Percentiles rank a stretch among this genome's conserved stretches.
Conservation (phyloP, 2,888 invertebrate genomes). For the Silvanus unidentatus region DNA sequence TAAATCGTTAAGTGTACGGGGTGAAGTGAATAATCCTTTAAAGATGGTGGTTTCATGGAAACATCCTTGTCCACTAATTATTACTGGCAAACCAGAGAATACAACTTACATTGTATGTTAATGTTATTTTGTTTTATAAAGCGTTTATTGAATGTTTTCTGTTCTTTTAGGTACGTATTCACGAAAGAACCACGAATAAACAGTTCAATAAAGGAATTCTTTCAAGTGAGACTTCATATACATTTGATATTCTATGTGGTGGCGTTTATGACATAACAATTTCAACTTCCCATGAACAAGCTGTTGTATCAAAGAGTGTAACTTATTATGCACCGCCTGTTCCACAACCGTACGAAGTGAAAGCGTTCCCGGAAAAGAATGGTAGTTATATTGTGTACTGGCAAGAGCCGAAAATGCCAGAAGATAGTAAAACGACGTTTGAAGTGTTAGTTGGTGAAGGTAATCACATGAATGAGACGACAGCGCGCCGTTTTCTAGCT, state of each 20-base stretch:
- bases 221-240: slow-evolving; percentile 29
- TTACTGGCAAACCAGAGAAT: background rate
- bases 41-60: slow-evolving; percentile 63
- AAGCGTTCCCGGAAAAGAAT: slow-evolving; percentile 54
- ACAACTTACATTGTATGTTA: slow-evolving; percentile 19
- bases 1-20: slow-evolving; percentile 54
- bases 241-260: slow-evolving; percentile 49
- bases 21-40: slow-evolving; percentile 38
- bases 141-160: no score
- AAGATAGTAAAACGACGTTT: slow-evolving; percentile 45
- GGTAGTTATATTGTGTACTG: slow-evolving; percentile 63
- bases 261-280: slow-evolving; percentile 52
- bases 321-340: slow-evolving; percentile 53
- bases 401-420: slow-evolving; percentile 50
- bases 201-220: background rate
- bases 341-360: slow-evolving; percentile 58
- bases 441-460: slow-evolving; percentile 61
- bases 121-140: slow-evolving; percentile 1
- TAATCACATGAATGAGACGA: slow-evolving; percentile 47
- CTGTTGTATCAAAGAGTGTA: slow-evolving; percentile 48
- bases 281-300: slow-evolving; percentile 45
- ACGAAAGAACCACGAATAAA: slow-evolving; percentile 46
- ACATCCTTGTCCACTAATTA: slow-evolving; percentile 57
- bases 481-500: slow-evolving; percentile 47
- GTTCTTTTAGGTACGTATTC: slow-evolving; percentile 25